Evolutionary conservation across 30 jellyfish, hydroid and myxozoan genomes (phyloP), one percentile per base, ranked within the genome.

Genomic region (Rhopilema esculentum): DNA sequence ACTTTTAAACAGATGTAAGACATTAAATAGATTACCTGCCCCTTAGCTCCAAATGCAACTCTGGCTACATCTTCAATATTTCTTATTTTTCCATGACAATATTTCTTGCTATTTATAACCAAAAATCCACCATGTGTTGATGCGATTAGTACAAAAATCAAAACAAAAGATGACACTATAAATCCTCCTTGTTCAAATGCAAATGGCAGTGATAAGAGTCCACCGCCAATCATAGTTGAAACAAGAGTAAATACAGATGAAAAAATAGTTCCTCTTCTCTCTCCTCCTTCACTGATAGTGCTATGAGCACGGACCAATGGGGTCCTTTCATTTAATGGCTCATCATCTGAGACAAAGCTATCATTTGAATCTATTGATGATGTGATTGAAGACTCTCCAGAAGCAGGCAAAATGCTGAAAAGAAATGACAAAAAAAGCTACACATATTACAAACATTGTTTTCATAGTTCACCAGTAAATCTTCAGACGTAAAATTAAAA

Each of bases 171-270:
- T 20, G 97, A 95, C 8, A 94, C 97, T 15, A 69, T 88, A 85
- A 82, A 94, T 6, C 98, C 98, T 8, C 98, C 98, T 89, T 94
- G 98, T 51, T 94, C 93, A 89, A 82, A 84, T 67, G 97, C 98
- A 72, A 88, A 94, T 33, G 98, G 98, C 6, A 94, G 85, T 1
- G 98, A 94, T 61, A 94, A 79, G 18, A 94, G 87, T 2, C 98
- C 98, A 57, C 98, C 98, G 21, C 98, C 98, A 78, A 94, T 94
- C 98, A 94, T 94, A 21, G 98, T 94, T 31, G 98, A 94, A 24
- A 94, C 97, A 64, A 94, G 91, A 4, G 98, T 94, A 64, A 94
- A 94, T 4, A 94, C 71, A 20, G 98, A 94, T 27, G 98, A 94
- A 31, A 89, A 89, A 31, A 94, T 81, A 0, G 98, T 83, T 31